Evolutionary conservation across 2,797 vertebrate species (phyloP).

Genomic region (Rhincodon typus): DNA sequence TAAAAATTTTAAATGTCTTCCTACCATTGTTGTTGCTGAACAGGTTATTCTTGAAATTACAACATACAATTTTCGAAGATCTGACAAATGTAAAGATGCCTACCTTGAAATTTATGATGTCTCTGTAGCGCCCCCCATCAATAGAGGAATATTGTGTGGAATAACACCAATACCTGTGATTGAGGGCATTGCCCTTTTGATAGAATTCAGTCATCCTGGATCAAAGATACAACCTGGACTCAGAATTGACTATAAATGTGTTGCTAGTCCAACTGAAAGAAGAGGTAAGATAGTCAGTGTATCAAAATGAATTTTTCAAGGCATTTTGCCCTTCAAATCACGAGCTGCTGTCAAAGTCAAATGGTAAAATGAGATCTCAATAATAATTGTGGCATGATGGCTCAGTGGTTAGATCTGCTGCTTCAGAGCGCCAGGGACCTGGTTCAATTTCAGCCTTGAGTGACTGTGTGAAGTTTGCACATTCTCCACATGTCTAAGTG

Average conservation of each 20-base stretch:
- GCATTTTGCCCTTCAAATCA: not conserved
- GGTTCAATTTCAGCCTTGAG: too few relatives aligned
- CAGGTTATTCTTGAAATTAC: conserved; percentile 52
- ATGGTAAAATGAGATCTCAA: not conserved
- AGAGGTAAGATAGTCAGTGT: not conserved
- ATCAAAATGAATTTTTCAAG: not conserved
- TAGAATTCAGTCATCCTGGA: conserved; percentile 9
- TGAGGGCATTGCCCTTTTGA: conserved; percentile 14
- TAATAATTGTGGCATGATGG: not conserved
- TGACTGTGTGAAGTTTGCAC: too few relatives aligned
- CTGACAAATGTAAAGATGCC: conserved; percentile 47
- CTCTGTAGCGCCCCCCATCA: conserved; percentile 1
- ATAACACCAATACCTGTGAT: not conserved
- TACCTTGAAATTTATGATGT: conserved; percentile 50
- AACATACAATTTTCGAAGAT: conserved; percentile 51
- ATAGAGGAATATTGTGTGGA: conserved; percentile 21
- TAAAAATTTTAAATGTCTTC: not conserved
- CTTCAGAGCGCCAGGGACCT: too few relatives aligned
- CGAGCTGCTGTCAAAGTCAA: not conserved
- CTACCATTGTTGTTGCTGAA: conserved; percentile 41
- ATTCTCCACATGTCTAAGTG: too few relatives aligned
- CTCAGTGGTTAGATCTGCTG: too few relatives aligned
- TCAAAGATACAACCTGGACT: not conserved
- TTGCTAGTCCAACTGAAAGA: not conserved
- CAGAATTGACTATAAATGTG: conserved; percentile 11